These are phyloP conservation scores for Chiridota heheva DNA, from an alignment of 35 echinoderm and acorn worm genomes.

Conservation along the genomic window DNA sequence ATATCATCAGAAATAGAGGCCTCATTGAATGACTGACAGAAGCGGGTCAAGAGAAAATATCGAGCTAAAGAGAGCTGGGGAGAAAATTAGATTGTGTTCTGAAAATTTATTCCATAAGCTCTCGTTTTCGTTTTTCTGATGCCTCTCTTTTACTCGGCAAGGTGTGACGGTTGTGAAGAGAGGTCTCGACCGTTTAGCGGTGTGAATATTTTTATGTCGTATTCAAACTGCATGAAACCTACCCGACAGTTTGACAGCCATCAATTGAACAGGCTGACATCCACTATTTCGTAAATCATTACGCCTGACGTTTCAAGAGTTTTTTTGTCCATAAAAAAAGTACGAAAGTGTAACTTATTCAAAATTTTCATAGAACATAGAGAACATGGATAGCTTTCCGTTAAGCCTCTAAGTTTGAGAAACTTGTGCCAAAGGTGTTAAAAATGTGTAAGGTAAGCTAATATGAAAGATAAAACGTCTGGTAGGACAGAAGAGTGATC, in stretches of 20 bases:
- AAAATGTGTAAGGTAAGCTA: no score
- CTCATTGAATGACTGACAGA: constrained; percentile 52
- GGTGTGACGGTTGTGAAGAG: constrained; percentile 42
- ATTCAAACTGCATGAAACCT: constrained; percentile 24
- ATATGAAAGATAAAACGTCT: no score
- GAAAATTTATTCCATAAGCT: constrained; percentile 64
- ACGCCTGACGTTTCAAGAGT: no score
- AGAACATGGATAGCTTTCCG: no score
- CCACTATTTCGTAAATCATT: no score
- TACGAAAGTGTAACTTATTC: no score
- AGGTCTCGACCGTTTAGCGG: neutral
- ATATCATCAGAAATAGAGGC: constrained; percentile 49
- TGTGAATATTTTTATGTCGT: constrained; percentile 41
- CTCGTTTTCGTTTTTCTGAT: constrained; percentile 39
- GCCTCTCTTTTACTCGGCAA: constrained; percentile 40
- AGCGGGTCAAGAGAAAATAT: constrained; percentile 57
- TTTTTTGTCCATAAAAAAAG: no score
- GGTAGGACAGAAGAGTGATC: neutral
- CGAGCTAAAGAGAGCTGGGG: constrained; percentile 38
- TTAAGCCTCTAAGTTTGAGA: no score
- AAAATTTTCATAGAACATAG: no score
- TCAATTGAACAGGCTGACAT: no score
- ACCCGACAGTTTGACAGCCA: no score
- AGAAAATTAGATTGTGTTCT: constrained; percentile 55
- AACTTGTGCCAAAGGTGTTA: no score